Conservation (phyloP, 2,113 vertebrate genomes). For the Siniperca chuatsi region DNA sequence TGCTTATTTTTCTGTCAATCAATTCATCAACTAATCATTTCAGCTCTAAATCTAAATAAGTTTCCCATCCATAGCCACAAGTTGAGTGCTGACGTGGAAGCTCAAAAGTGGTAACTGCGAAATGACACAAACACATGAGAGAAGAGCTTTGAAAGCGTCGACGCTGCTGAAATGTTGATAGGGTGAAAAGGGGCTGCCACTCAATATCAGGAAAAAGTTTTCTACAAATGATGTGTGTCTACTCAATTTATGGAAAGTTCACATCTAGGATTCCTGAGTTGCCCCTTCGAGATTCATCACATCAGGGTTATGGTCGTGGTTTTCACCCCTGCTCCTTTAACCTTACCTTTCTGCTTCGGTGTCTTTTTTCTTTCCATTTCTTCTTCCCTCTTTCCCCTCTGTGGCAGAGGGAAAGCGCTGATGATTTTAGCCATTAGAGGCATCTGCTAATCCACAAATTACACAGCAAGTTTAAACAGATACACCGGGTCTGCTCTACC, state of each 20-base stretch:
- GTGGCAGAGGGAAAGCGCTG: slow-evolving; percentile 62
- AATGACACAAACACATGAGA: not conserved
- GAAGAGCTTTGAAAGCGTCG: not conserved
- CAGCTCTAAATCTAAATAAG: not conserved
- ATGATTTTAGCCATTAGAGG: slow-evolving; percentile 86
- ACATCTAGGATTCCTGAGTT: not conserved
- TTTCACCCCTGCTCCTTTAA: not conserved
- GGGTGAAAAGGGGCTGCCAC: not conserved
- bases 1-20: not conserved
- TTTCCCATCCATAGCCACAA: not conserved
- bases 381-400: not conserved
- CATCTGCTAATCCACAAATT: slow-evolving; percentile 93
- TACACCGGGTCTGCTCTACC: slow-evolving; percentile 60
- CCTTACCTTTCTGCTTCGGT: not conserved
- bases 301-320: too few species aligned
- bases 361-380: not conserved
- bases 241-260: not conserved
- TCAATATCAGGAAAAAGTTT: not conserved
- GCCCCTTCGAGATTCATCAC: not conserved
- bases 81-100: not conserved
- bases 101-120: not conserved
- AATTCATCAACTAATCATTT: not conserved
- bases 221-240: not conserved
- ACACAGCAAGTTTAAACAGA: slow-evolving; percentile 92
- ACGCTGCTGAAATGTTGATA: not conserved